Base-by-base conservation (phyloP, 2,888 invertebrate species). In the Trachelus troglodyta region DNA sequence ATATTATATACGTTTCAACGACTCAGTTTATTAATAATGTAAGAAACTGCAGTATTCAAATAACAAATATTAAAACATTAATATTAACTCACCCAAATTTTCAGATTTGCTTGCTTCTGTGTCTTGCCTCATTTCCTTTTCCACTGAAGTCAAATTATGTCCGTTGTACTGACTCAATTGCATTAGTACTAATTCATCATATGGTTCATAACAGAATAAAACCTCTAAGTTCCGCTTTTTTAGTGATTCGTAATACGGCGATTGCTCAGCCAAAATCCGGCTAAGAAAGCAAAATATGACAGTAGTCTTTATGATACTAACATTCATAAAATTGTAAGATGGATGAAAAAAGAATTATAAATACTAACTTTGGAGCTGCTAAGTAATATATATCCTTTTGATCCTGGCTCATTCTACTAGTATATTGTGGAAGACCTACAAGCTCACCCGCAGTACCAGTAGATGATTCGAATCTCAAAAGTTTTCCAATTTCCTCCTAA, bases 141-240 rank as follows among this genome's bases (percentile, higher is more conserved):
- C 99, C 0, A 98, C 97, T 0, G 98, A 98, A 3, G 96, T 95
- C 11, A 99, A 92, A 79, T 93, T 93, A 85, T 95, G 94, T 74
- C 95, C 94, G 82, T 95, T 95, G 90, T 96, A 99, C 89, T 96
- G 95, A 81, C 95, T 95, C 78, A 99, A 92, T 87, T 98, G 98
- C 94, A 98, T 95, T 33, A 99, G 92, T 4, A 98, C 98, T 76
- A 99, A 92, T 92, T 99, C 99, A 91, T 99, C 99, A 86, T 98
- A 98, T n/a, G 97, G 96, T 89, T 99, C 99, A 87, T 97, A 98
- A 88, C 98, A 97, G 92, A 98, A 99, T 23, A 99, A 92, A 0
- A 99, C 98, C 92, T 99, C 98, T 9, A 96, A 94, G 84, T 97
- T 95, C 76, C 95, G 95, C 89, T 96, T 95, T 90, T 97, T 97